These are phyloP conservation scores for Manduca sexta DNA, from an alignment of 1,140 invertebrate genomes.

Conservation along the genomic window DNA sequence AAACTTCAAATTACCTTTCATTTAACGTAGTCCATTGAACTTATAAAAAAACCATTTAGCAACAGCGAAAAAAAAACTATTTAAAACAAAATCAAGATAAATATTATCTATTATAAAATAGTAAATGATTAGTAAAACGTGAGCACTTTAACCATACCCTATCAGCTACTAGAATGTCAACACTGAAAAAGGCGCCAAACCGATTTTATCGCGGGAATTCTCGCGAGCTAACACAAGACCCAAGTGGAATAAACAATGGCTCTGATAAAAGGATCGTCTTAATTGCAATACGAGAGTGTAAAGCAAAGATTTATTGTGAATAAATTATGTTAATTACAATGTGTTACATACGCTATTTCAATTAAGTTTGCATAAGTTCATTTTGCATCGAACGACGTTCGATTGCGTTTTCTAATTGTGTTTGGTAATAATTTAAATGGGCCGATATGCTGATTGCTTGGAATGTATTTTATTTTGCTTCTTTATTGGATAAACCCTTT, in stretches of 20 bases:
- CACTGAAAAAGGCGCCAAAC: constrained; percentile 1
- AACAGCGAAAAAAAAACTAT: too few species aligned
- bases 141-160: background rate
- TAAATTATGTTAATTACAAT: constrained; percentile 49
- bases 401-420: background rate
- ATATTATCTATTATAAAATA: too few species aligned
- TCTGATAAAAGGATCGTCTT: constrained; percentile 41
- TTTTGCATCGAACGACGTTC: too few species aligned
- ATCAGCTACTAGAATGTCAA: constrained; percentile 2
- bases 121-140: too few species aligned
- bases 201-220: background rate
- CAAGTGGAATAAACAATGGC: constrained; percentile 21
- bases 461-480: too few species aligned
- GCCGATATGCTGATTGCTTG: background rate
- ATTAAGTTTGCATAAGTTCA: constrained; percentile 13
- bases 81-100: too few species aligned
- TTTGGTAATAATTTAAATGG: background rate
- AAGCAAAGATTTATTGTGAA: constrained; percentile 39
- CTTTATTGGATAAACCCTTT: too few species aligned
- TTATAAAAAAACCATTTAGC: too few species aligned
- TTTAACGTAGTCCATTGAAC: too few species aligned
- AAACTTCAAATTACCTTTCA: too few species aligned
- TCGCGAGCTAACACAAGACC: background rate
- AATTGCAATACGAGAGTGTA: constrained; percentile 46
- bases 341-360: constrained; percentile 13